These are phyloP conservation scores for Zaprionus davidi DNA, from an alignment of 1,140 invertebrate genomes.

Conservation along the genomic window DNA sequence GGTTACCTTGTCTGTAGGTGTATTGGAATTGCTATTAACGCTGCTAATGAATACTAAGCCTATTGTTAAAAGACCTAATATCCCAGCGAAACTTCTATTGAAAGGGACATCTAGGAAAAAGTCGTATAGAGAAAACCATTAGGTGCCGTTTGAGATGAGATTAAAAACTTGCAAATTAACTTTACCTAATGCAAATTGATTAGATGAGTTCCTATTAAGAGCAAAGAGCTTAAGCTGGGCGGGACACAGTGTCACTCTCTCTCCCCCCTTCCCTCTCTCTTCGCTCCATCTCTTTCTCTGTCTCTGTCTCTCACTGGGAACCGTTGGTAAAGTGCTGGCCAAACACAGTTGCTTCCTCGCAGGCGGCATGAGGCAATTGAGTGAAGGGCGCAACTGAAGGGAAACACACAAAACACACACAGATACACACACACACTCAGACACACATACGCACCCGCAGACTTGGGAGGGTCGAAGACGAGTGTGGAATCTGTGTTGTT, in stretches of 20 bases:
- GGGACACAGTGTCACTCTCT: neutral
- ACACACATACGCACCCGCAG: neutral
- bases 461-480: neutral
- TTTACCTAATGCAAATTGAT: slow-evolving; percentile 9
- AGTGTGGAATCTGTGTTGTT: neutral
- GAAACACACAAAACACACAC: slow-evolving; percentile 3
- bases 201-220: slow-evolving; percentile 3
- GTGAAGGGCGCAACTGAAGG: neutral
- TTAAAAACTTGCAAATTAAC: slow-evolving; percentile 10
- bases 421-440: slow-evolving; percentile 1
- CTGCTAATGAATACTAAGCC: neutral
- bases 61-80: neutral
- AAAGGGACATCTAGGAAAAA: neutral
- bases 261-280: neutral
- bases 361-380: neutral
- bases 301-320: neutral
- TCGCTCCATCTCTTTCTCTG: neutral
- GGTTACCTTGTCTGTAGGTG: neutral
- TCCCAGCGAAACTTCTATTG: neutral
- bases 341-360: slow-evolving; percentile 2
- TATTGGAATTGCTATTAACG: neutral
- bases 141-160: slow-evolving; percentile 4
- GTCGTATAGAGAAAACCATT: neutral
- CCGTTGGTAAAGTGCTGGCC: neutral
- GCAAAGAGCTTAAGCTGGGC: neutral